Base-by-base conservation (phyloP, 1,140 invertebrate species). In the Lepidostoma basale region DNA sequence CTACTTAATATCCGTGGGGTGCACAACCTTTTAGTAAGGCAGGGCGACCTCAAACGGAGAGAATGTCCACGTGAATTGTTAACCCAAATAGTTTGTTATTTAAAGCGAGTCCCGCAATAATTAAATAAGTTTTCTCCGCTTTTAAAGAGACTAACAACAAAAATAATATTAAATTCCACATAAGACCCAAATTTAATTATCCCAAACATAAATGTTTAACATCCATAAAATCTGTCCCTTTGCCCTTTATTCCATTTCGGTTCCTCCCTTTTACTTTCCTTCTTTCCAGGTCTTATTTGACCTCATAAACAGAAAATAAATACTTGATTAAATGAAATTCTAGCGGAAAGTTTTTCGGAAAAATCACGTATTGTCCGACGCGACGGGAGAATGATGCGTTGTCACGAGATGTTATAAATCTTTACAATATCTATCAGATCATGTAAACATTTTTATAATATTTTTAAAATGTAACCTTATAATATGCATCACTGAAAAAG, bases 321-420 rank as follows among this genome's bases (percentile, higher is more conserved):
- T 54, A 54, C 26, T 54, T 54, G n/a, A 54, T 54, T 54, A 54
- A 54, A 54, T 54, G 26, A 54, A 54, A 54, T 54, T 54, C 26
- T 23, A 10, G 18, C 1, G 45, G 33, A 2, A 36, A 5, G 2
- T 9, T 12, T 49, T 20, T 23, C 45, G 18, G 22, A 23, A 9
- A 49, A 49, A n/a, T 49, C 25, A 4, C 23, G 20, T 23, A 6
- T 25, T 25, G 23, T 49, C 8, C 22, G n/a, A n/a, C n/a, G n/a
- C n/a, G n/a, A n/a, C n/a, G n/a, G n/a, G n/a, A n/a, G n/a, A n/a
- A n/a, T n/a, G n/a, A n/a, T n/a, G n/a, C n/a, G n/a, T n/a, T n/a
- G n/a, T n/a, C n/a, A n/a, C n/a, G n/a, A n/a, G n/a, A n/a, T n/a
- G n/a, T n/a, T n/a, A n/a, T n/a, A n/a, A n/a, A n/a, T n/a, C n/a